Base-by-base conservation (phyloP, 2,113 vertebrate genomes). In the Pomatorhinus ruficollis region DNA sequence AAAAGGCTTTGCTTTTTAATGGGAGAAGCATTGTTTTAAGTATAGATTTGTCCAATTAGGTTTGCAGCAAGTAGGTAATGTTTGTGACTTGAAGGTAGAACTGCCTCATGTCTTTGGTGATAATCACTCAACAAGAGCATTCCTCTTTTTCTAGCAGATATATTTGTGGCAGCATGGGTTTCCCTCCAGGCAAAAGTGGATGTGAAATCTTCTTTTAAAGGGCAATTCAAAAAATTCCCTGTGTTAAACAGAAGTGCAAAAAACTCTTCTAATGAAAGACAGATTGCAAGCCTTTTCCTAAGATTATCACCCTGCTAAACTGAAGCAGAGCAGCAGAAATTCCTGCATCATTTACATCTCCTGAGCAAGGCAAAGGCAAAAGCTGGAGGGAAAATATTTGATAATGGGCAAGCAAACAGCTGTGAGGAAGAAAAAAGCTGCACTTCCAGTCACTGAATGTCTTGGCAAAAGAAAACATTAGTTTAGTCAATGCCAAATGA, bases 241-340 rank as follows among this genome's bases (percentile, higher is more conserved):
- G 30, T 69, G 71, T 88, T 96, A 96, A 96, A 95, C 78, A 96
- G 96, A 96, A 97, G 90, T 92, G 87, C 89, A 97, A 93, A 95
- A 96, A 92, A 25, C 28, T 89, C 40, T 92, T 95, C 78, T 96
- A 98, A 97, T 97, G 96, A 95, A 97, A 97, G 94, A 97, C 97
- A 98, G 95, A 97, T 91, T 97, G 88, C 35, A 35, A 64, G 37
- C 7, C 0, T 89, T 97, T 97, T 79, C 91, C 91, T 66, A 15
- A 72, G 91, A 96, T 89, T 69, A 76, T 96, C 80, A 71, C 63
- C 94, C 53, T 1, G 5, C 66, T 95, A 69, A 93, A 76, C 78
- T 78, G 74, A 95, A 96, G 91, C 89, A 97, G 94, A 95, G 61
- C 45, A 49, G 86, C 31, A 1, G n/a, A 79, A 96, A 89, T 95